Conservation (phyloP, 2,113 vertebrate genomes). For the Copsychus sechellarum region DNA sequence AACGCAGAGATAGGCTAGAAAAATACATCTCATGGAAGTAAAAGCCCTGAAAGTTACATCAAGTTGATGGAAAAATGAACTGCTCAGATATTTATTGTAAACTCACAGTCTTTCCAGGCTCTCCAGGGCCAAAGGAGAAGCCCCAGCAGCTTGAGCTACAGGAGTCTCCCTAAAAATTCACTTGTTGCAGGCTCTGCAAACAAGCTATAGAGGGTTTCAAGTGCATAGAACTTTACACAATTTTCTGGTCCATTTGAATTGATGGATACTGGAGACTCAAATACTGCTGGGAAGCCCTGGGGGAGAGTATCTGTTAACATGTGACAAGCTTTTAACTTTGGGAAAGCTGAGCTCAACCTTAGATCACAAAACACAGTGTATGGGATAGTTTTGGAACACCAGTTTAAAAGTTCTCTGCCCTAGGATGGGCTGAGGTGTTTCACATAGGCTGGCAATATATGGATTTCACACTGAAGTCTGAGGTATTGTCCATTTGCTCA, state of each 20-base stretch:
- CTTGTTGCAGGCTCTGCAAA: background rate
- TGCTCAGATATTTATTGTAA: background rate
- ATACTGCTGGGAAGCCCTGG: background rate
- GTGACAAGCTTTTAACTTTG: background rate
- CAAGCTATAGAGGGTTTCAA: background rate
- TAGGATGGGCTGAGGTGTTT: background rate
- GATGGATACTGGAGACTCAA: background rate
- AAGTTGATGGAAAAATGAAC: background rate
- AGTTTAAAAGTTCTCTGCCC: background rate
- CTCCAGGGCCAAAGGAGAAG: background rate
- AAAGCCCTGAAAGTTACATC: background rate
- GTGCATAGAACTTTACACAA: background rate
- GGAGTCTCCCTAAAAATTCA: background rate
- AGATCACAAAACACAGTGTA: background rate
- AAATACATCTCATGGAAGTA: background rate
- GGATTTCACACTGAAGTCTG: background rate
- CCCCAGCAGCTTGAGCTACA: background rate
- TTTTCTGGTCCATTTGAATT: background rate
- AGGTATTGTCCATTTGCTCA: background rate
- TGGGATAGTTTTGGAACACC: background rate
- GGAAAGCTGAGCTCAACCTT: background rate
- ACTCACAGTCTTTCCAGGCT: background rate
- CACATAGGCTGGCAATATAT: background rate
- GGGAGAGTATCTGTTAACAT: background rate
- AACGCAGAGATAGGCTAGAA: fast-evolving